Evolutionary conservation across 1,140 invertebrate species (phyloP), one percentile per base, ranked within the genome.

Genomic region (Drosophila leontia): DNA sequence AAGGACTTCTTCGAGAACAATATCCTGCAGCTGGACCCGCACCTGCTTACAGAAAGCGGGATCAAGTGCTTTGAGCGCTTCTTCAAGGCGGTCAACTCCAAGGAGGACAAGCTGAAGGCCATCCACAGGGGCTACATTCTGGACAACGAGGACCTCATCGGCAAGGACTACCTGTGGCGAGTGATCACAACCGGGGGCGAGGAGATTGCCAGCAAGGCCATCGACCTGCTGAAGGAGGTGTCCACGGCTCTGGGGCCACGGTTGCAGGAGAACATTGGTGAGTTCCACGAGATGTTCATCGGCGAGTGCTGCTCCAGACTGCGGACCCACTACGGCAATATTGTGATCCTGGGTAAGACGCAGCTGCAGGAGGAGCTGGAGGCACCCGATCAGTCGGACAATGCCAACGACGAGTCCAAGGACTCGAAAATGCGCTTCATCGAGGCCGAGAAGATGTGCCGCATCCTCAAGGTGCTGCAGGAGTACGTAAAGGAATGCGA

Each of bases 401-500:
- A 78, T 5, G 63, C 60, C 41, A 86, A 90, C 39, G 78, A 83
- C 47, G 85, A 91, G 37, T 91, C 82, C 0, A 93, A 92, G 67
- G 92, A 93, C 61, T 78, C 79, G 1, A 91, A 92, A 60, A 83
- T 92, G 77, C 82, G 91, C 8, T 91, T 86, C 78, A 94, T 95
- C 39, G 97, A 98, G 91, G 96, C 97, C n/a, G 95, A 96, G 51
- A 96, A 97, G 93, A 98, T 99, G 96, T 98, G 98, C 92, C 95
- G 98, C 67, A 97, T 99, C 26, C 95, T 99, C 90, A 97, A 98
- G 94, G 98, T 99, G 80, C 95, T 99, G 69, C 96, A 97, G 86
- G 98, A 99, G 94, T 99, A 99, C 92, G 96, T 99, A 61, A 97
- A 96, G 70, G 98, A 99, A 93, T 99, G 98, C 94, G 98, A 99